phyloP scores from a whole-genome alignment of 2,797 vertebrate species.

The Typhlichthys subterraneus region DNA sequence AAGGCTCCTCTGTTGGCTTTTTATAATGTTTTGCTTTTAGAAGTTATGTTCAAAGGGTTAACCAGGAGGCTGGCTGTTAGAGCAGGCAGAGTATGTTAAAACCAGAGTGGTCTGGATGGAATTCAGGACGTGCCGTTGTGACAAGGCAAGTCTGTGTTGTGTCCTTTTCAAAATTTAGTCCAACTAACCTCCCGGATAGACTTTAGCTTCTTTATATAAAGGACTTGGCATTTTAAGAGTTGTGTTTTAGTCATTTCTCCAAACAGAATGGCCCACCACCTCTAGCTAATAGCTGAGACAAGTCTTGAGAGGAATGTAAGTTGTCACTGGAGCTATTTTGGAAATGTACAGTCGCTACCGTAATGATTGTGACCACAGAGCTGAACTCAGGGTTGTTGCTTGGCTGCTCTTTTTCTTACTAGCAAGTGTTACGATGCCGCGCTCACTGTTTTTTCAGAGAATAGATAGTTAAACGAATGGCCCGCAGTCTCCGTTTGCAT shows the following conservation, averaged over 20 bases:
- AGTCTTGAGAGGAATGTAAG: conserved; percentile 76
- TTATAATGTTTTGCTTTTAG: conserved; percentile 3
- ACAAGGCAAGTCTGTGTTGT: conserved; percentile 47
- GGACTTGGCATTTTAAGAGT: conserved; percentile 73
- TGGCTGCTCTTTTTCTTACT: conserved; percentile 56
- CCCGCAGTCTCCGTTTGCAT: conserved; percentile 89
- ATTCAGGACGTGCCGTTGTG: conserved; percentile 74
- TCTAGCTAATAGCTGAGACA: conserved; percentile 75
- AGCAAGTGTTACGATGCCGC: conserved; percentile 75
- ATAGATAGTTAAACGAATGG: conserved; percentile 90
- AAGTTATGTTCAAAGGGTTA: conserved; percentile 38
- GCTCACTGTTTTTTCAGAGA: conserved; percentile 75
- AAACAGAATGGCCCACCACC: conserved; percentile 73
- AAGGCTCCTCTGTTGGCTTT: conserved; percentile 62
- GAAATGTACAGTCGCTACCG: conserved; percentile 71
- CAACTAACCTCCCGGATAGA: conserved; percentile 67
- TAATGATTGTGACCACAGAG: conserved; percentile 82
- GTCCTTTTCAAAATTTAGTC: conserved; percentile 62
- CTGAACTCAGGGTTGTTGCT: conserved; percentile 79
- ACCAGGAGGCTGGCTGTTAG: conserved; percentile 23
- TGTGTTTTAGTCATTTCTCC: conserved; percentile 76
- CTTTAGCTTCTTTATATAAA: conserved; percentile 71
- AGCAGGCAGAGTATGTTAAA: conserved; percentile 45
- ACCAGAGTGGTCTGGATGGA: conserved; percentile 64
- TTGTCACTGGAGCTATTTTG: conserved; percentile 83